A percentile compares a stretch with the other conserved stretches of the same genome.
These are phyloP conservation scores for Heliconius cydno DNA, from an alignment of 2,888 invertebrate species.

Conservation along the genomic window DNA sequence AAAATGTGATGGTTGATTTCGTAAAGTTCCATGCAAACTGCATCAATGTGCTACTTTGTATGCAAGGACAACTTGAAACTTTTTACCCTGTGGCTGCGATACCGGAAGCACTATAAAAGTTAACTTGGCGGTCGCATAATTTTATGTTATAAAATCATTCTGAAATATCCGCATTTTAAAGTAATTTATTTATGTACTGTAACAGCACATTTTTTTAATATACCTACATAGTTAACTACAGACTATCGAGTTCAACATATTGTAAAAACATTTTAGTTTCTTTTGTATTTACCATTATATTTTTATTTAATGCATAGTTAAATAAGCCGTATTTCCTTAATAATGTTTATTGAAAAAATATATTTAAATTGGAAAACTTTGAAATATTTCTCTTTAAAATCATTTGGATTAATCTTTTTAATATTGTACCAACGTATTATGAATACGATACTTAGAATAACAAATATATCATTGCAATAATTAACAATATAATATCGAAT, in stretches of 20 bases:
- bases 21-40: slow-evolving; percentile 23
- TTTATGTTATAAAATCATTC: slow-evolving; percentile 2
- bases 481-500: neutral
- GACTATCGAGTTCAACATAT: no score
- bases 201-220: neutral
- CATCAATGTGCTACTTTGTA: slow-evolving; percentile 38
- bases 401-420: no score
- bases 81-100: slow-evolving; percentile 21
- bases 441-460: no score
- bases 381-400: no score
- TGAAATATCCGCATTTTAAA: slow-evolving; percentile 6
- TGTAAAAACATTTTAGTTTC: no score
- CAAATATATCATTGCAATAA: neutral
- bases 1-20: slow-evolving; percentile 21
- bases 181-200: neutral
- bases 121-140: slow-evolving; percentile 14
- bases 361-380: no score
- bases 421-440: no score
- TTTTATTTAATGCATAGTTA: no score
- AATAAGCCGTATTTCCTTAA: no score
- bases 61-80: slow-evolving; percentile 30
- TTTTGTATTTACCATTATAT: no score
- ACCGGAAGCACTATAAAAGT: slow-evolving; percentile 26
- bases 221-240: no score
- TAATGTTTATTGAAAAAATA: no score